Percentiles rank a stretch among this genome's conserved stretches.
phyloP scores from a whole-genome alignment of 2,113 vertebrate genomes.

The Rhinolophus ferrumequinum region DNA sequence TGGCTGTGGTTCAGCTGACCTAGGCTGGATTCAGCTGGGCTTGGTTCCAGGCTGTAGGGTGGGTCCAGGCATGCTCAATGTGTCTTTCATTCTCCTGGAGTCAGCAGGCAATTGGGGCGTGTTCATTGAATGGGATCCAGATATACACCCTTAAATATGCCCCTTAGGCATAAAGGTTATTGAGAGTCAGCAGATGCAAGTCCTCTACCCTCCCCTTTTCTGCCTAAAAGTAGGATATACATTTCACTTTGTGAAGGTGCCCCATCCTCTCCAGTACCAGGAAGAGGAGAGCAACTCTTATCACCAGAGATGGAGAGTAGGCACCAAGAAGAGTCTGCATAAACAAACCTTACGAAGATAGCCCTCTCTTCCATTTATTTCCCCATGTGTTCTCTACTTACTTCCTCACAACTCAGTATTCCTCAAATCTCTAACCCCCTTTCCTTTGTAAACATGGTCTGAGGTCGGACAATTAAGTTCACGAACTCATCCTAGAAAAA shows the following conservation, averaged over 20 bases:
- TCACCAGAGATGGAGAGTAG: background rate
- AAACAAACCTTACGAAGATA: background rate
- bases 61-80: rapidly evolving
- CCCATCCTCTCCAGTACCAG: background rate
- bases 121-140: background rate
- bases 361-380: background rate
- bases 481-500: too few relatives aligned
- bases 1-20: background rate
- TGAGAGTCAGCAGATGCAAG: background rate
- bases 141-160: background rate
- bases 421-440: background rate
- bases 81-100: background rate
- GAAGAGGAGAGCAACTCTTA: background rate
- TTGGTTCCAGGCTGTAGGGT: background rate
- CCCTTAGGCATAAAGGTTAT: background rate
- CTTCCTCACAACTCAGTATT: background rate
- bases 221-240: background rate
- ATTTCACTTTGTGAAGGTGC: background rate
- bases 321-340: background rate
- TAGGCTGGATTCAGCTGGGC: background rate
- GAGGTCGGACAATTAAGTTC: too few relatives aligned
- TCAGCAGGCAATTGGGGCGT: background rate
- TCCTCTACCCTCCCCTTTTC: background rate
- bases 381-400: background rate
- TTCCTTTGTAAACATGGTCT: background rate